Base-by-base conservation (phyloP, 2,113 vertebrate genomes). In the Oncorhynchus masou region DNA sequence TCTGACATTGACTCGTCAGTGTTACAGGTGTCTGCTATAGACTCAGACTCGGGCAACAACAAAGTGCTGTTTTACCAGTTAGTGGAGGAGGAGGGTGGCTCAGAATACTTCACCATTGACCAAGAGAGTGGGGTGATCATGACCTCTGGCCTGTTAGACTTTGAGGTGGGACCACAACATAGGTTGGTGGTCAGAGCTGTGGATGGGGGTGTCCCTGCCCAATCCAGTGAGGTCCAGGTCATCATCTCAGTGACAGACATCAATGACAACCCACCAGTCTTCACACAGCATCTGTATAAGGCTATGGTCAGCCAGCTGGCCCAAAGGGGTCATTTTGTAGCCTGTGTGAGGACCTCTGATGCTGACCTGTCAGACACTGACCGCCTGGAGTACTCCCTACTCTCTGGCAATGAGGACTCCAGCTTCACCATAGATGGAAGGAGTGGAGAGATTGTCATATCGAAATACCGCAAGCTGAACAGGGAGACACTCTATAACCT, bases 201-300 rank as follows among this genome's bases (percentile, higher is more conserved):
- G 59, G 95, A 96, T 15, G 81, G 88, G 7, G 95, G 95, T 29
- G 90, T 93, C 87, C 91, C 94, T 60, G 90, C 93, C 0, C 81
- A 95, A 70, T 95, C 92, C 79, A 93, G 91, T 49, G 93, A 95
- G 0, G 74, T 87, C 0, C 0, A 84, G 1, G 87, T 96, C 72
- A 92, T 82, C 0, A 90, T 96, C 68, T 79, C 89, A 3, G 73
- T 96, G 71, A 93, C 92, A 0, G 95, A 96, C 85, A 89, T 95
- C 78, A 96, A 96, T 39, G 95, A 96, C 75, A 95, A 95, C 19
- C 89, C 93, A 0, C 95, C 95, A 34, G 67, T 92, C 57, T 96
- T 96, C 83, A 93, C 90, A 59, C 93, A 94, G 1, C 85, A 89
- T 68, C 67, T 93, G 71, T 96, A 95, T 73, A 91, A 94, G 87